Evolutionary conservation across 2,113 vertebrate species (phyloP), one percentile per base, ranked within the genome.

Genomic region (Phocoena sinus): DNA sequence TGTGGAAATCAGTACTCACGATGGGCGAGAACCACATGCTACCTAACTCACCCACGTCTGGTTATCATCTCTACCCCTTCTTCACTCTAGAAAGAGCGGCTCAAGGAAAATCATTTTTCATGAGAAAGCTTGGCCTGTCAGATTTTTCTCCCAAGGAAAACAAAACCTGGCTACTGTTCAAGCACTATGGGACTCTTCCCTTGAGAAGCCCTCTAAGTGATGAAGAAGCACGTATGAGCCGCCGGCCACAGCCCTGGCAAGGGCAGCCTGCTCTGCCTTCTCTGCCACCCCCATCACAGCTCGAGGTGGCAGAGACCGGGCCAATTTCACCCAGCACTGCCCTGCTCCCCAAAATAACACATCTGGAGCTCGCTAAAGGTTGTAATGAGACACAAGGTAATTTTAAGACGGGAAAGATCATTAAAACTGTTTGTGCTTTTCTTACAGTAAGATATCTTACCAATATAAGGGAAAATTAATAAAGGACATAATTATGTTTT

Each of bases 351-450:
- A 38, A 31, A 28, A 14, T 44, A 38, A 53, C 31, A 31, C 68
- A 5, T 3, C 1, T 2, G 31, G 8, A 18, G 23, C 26, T 31
- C 21, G 17, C 62, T 28, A 0, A 20, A 60, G 36, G 14, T 0
- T 50, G 9, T 3, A 2, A 56, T 1, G 23, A 60, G 18, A 38
- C 12, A 50, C 17, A 50, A 31, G 15, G 8, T 7, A 1, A 38
- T 23, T 77, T 63, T 33, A 56, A 4, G 41, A 18, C 20, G 8
- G 6, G 50, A 60, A 20, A 81, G 2, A 33, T 13, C 13, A 15
- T 3, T 33, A n/a, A 41, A 8, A 13, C 18, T 20, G 50, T 23
- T 15, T 18, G 2, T 36, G 23, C 21, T 62, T 62, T 44, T 17
- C 67, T 38, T 36, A 47, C 8, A n/a, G 25, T 53, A 11, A 26